These are phyloP conservation scores for Manacus vitellinus DNA, from an alignment of 2,113 vertebrate species.

Conservation along the genomic window DNA sequence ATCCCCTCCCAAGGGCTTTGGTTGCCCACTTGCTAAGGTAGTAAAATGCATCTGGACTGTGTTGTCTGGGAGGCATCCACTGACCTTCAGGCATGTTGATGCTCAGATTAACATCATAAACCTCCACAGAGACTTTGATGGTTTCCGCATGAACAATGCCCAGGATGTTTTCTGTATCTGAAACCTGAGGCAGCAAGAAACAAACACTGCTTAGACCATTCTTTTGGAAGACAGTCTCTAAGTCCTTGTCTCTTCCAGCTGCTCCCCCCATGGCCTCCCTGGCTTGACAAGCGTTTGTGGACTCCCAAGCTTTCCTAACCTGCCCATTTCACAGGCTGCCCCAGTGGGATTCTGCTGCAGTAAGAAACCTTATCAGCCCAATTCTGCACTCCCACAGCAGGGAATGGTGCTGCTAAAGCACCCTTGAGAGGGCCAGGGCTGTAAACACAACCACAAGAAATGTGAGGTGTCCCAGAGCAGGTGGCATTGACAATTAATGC, in stretches of 20 bases:
- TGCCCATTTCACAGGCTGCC: neutral
- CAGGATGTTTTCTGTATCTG: slow-evolving; percentile 83
- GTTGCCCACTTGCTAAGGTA: no score
- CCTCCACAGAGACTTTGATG: no score
- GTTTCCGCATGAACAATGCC: no score
- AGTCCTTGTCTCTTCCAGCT: neutral
- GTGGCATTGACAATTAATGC: neutral
- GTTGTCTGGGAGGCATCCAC: no score
- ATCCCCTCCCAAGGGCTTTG: no score
- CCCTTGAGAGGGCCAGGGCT: neutral
- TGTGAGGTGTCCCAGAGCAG: neutral
- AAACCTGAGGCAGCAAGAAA: slow-evolving; percentile 76
- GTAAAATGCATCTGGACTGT: no score
- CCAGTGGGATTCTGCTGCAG: neutral
- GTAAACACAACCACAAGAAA: neutral
- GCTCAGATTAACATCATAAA: slow-evolving; percentile 69
- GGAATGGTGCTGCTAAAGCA: neutral
- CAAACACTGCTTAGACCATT: neutral
- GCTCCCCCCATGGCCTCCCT: neutral
- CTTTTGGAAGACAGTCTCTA: neutral
- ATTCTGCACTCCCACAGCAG: neutral
- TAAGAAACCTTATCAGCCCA: neutral
- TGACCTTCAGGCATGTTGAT: slow-evolving; percentile 41
- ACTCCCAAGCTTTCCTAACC: neutral
- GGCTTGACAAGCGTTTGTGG: neutral